Evolutionary conservation across 2,888 invertebrate genomes (phyloP), one percentile per base, ranked within the genome.

Genomic region (Cyaniris semiargus): DNA sequence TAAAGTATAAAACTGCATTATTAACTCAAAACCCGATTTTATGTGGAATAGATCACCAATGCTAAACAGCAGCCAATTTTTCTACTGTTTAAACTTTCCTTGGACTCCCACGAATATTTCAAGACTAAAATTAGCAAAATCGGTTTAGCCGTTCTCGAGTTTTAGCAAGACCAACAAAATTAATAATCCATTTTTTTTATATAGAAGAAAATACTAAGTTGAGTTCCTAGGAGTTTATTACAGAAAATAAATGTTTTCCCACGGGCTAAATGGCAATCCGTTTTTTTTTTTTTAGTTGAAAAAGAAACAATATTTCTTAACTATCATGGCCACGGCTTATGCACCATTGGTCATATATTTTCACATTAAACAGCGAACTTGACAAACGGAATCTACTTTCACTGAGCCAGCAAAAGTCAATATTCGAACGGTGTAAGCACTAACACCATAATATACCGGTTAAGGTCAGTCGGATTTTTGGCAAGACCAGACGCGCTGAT

Each of bases 401-500:
- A 18, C 18, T 53, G 10, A 44, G 44, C 44, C 44, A 53, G 18
- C 15, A 53, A 18, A 53, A 53, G 3, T 53, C 18, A 53, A 53
- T 53, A 53, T 53, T 18, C 15, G 48, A 53, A 13, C 18, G 18
- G 18, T 53, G 44, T 44, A 10, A 44, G 44, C 44, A 38, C 38
- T 38, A 48, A 48, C 56, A 58, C 21, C 58, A 58, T 58, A 58
- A 21, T 53, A 53, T 27, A 53, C 21, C 18, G 21, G 58, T 60
- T 53, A 53, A 60, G 60, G 21, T 7, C 21, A 60, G 15, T 15
- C 13, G 48, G 48, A 44, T 74, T 74, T 48, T 74, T 74, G 74
- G 74, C 74, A 74, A 23, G 21, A 74, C 48, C 7, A 44, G 44
- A 23, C 13, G 13, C 38, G 72, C 44, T 21, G 21, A 38, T 44